Base-by-base conservation (phyloP, 2,113 vertebrate genomes). In the Zosterops borbonicus region DNA sequence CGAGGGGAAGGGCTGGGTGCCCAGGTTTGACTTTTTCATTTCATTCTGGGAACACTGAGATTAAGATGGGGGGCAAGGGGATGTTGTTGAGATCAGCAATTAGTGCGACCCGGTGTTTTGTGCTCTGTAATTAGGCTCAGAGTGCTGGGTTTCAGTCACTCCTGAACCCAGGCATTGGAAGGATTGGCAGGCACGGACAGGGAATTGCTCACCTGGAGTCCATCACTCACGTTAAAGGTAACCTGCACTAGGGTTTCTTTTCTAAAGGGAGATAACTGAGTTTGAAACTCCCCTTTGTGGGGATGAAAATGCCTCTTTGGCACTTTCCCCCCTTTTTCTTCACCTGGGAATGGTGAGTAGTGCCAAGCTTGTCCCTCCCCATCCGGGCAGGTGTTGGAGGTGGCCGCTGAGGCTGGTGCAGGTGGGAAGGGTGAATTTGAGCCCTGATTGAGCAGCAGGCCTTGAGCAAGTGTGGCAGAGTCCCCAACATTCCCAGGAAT, bases 1-100 rank as follows among this genome's bases (percentile, higher is more conserved):
- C 4, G 0, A 42, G 41, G 28, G 49, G 12, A 29, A 73, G 76
- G 68, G 59, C 47, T 25, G 78, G 28, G 33, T 14, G 59, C 55
- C 17, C 82, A 90, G 75, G 71, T 94, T 91, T 87, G 95, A 7
- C 50, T 87, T 88, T 80, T 85, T 50, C 42, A 2, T 77, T 80
- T 90, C 59, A 25, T 95, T 94, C 70, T 78, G 11, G 49, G 76
- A 78, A 11, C 6, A 1, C 0, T 16, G 37, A 14, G 41, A 42
- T 91, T 39, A 5, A 50, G 67, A 33, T 25, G 12, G 4, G 3
- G 6, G 24, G 6, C 1, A 8, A 9, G 41, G 6, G 39, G 56
- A 7, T 50, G 42, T 52, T 81, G 78, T 12, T 14, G 6, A 83
- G 75, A 79, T 59, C 63, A 29, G 52, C 76, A 21, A 19, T 59